Percentiles rank a stretch among this genome's conserved stretches.
These are phyloP conservation scores for Polymixis flavicincta DNA, from an alignment of 2,888 invertebrate genomes.

Conservation along the genomic window DNA sequence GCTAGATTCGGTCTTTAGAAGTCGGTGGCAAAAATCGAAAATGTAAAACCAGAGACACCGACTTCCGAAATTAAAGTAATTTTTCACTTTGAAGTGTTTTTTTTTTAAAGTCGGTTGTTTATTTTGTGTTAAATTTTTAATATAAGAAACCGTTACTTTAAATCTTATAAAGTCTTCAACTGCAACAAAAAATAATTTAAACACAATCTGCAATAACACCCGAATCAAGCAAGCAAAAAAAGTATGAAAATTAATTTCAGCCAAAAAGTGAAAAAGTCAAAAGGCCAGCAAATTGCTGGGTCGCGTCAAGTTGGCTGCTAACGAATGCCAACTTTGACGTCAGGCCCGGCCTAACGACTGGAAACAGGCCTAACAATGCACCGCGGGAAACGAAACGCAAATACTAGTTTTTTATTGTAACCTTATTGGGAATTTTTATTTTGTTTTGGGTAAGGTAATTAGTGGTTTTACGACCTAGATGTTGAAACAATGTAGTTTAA, in stretches of 20 bases:
- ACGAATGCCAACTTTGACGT: conserved; percentile 54
- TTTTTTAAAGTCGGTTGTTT: too few relatives aligned
- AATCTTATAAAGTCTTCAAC: background rate
- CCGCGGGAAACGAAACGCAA: conserved; percentile 33
- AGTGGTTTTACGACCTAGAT: background rate
- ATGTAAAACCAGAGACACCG: too few relatives aligned
- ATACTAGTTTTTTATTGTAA: conserved; percentile 15
- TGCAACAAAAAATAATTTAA: conserved; percentile 4
- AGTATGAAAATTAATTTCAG: conserved; percentile 30
- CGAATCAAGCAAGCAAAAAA: conserved; percentile 18
- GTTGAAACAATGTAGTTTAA: background rate
- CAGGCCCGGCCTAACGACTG: conserved; percentile 33
- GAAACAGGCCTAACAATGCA: conserved; percentile 45
- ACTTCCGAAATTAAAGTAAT: too few relatives aligned
- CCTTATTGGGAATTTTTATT: conserved; percentile 11
- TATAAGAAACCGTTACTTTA: background rate
- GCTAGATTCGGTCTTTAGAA: too few relatives aligned
- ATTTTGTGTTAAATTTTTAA: too few relatives aligned
- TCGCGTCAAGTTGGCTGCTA: conserved; percentile 43
- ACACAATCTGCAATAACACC: background rate
- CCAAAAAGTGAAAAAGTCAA: conserved; percentile 38
- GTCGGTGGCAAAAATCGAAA: too few relatives aligned
- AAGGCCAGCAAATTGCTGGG: conserved; percentile 37
- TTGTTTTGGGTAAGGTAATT: conserved; percentile 1
- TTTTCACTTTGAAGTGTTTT: too few relatives aligned